Conservation (phyloP, 2,888 invertebrate species). For the Colletes collaris region DNA sequence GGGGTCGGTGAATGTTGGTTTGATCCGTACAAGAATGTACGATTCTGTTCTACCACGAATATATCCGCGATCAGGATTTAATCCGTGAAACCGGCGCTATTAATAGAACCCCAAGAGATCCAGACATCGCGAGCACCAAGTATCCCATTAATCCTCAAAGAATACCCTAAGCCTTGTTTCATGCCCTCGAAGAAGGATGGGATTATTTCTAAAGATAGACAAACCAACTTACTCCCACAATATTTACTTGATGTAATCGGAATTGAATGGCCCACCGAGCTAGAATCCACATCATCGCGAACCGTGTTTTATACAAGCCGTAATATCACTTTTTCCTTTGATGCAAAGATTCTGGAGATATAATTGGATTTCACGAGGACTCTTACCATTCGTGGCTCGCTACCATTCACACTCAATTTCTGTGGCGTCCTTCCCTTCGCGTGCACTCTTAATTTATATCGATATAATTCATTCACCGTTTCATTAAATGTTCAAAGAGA, state of each 20-base stretch:
- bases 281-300: background rate
- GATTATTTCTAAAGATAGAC: conserved; percentile 1
- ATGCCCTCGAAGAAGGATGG: conserved; percentile 2
- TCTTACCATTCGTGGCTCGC: too few relatives aligned
- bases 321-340: too few relatives aligned
- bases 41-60: conserved; percentile 11
- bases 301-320: too few relatives aligned
- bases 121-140: conserved; percentile 30
- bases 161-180: conserved; percentile 21
- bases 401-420: too few relatives aligned
- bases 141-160: conserved; percentile 44
- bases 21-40: conserved; percentile 15
- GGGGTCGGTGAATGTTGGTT: conserved; percentile 31
- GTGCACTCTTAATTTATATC: too few relatives aligned
- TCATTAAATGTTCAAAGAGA: too few relatives aligned
- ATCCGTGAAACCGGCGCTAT: conserved; percentile 49
- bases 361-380: too few relatives aligned
- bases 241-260: conserved; percentile 4
- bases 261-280: background rate
- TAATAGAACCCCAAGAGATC: conserved; percentile 49
- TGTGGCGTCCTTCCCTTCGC: too few relatives aligned
- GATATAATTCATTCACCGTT: too few relatives aligned
- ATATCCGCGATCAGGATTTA: conserved; percentile 48
- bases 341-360: too few relatives aligned
- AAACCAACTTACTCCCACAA: background rate